These are phyloP conservation scores for Drosophila carrolli DNA, from an alignment of 1,140 invertebrate species.

Conservation along the genomic window DNA sequence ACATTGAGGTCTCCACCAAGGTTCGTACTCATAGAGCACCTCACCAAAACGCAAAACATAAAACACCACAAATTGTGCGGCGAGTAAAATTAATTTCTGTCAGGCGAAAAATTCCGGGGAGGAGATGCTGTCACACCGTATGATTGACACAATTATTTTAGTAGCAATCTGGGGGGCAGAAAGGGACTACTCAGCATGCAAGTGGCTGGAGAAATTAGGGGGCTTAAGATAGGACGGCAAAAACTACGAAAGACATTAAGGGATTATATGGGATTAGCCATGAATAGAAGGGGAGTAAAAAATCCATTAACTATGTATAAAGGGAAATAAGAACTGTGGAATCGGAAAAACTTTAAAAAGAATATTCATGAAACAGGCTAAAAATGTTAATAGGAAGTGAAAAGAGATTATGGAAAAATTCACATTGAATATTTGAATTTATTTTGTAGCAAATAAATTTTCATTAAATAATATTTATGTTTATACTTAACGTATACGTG, in stretches of 20 bases:
- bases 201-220: constrained; percentile 7
- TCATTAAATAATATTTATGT: too few species aligned
- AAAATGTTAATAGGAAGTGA: not conserved
- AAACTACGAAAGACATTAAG: constrained; percentile 8
- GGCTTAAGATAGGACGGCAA: not conserved
- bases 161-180: not conserved
- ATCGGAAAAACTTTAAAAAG: too few species aligned
- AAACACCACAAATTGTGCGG: constrained; percentile 39
- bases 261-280: constrained; percentile 6
- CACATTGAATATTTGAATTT: too few species aligned
- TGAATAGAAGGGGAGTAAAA: not conserved
- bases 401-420: too few species aligned
- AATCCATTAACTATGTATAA: not conserved
- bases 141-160: constrained; percentile 50
- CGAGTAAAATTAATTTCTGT: constrained; percentile 35
- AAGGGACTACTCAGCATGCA: constrained; percentile 12
- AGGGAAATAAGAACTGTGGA: not conserved
- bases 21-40: constrained; percentile 53
- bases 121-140: constrained; percentile 12
- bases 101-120: constrained; percentile 2
- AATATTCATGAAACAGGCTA: not conserved
- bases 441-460: too few species aligned
- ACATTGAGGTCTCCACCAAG: constrained; percentile 84
- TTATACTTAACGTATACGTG: too few species aligned
- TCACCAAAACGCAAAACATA: constrained; percentile 8